Percentiles rank a stretch among this genome's conserved stretches.
phyloP scores from a whole-genome alignment of 2,888 invertebrate genomes.

The Cremastobaeus sp. region DNA sequence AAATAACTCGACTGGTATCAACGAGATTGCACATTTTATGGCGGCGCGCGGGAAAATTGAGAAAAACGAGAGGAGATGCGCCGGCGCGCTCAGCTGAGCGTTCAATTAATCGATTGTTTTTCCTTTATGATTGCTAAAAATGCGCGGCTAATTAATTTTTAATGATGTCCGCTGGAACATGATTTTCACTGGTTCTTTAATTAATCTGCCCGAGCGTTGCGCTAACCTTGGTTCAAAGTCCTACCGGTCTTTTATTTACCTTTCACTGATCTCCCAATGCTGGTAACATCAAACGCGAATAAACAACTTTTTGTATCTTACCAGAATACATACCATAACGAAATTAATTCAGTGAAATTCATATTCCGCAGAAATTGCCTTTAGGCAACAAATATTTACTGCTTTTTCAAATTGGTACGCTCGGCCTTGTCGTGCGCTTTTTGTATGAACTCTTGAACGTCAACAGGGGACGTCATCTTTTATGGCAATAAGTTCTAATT shows the following conservation, averaged over 20 bases:
- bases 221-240: conserved; percentile 39
- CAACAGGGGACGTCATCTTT: conserved; percentile 49
- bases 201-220: conserved; percentile 42
- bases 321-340: conserved; percentile 48
- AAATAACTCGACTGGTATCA: conserved; percentile 1
- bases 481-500: conserved; percentile 58
- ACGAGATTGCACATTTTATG: background rate
- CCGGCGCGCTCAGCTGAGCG: background rate
- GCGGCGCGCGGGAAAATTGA: conserved; percentile 1
- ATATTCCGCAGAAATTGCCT: conserved; percentile 57
- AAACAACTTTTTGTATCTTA: conserved; percentile 53
- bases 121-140: conserved; percentile 18
- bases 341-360: conserved; percentile 60
- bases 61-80: conserved; percentile 2
- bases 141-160: conserved; percentile 42
- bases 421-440: conserved; percentile 52
- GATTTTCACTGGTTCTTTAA: conserved; percentile 47
- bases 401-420: conserved; percentile 56
- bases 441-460: conserved; percentile 31
- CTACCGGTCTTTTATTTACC: conserved; percentile 52
- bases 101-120: conserved; percentile 24
- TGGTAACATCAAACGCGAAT: conserved; percentile 53
- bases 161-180: conserved; percentile 22
- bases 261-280: conserved; percentile 54
- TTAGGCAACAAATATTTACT: conserved; percentile 58